A percentile compares a stretch with the other conserved stretches of the same genome.
Evolutionary conservation across 2,113 vertebrate genomes (phyloP).

Genomic region (Thalassarche chlororhynchos): DNA sequence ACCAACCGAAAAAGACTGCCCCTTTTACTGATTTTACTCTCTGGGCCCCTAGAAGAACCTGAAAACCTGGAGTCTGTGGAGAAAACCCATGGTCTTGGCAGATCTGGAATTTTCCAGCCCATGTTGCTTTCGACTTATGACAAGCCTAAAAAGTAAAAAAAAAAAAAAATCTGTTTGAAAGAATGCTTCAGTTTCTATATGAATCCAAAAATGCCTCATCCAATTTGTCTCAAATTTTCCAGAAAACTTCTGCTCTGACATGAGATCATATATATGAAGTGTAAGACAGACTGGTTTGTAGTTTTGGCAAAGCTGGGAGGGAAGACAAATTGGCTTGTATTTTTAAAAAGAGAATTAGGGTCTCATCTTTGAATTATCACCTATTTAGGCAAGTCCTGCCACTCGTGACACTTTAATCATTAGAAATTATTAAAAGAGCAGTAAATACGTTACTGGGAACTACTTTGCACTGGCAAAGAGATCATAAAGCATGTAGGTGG

Average conservation of each 20-base stretch:
- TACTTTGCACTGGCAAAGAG: not conserved
- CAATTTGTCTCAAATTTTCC: conserved; percentile 60
- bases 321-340: not conserved
- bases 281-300: not conserved
- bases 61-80: not conserved
- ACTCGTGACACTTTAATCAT: not conserved
- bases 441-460: not conserved
- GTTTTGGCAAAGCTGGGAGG: not conserved
- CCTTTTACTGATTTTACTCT: not conserved
- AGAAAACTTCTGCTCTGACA: conserved; percentile 30
- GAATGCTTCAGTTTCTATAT: conserved; percentile 6
- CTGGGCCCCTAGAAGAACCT: not conserved
- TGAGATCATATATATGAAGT: conserved; percentile 50
- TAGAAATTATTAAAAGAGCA: not conserved
- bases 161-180: not conserved
- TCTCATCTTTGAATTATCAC: conserved; percentile 25
- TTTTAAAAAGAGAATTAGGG: conserved; percentile 2
- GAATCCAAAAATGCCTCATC: conserved; percentile 26
- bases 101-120: conserved; percentile 25
- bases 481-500: not conserved
- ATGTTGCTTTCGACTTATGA: not conserved
- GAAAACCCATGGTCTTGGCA: conserved; percentile 9
- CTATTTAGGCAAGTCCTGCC: not conserved
- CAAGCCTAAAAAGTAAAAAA: not conserved
- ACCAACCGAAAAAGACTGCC: not conserved